Conservation (phyloP, 2,888 invertebrate species). For the Drosophila mercatorum region DNA sequence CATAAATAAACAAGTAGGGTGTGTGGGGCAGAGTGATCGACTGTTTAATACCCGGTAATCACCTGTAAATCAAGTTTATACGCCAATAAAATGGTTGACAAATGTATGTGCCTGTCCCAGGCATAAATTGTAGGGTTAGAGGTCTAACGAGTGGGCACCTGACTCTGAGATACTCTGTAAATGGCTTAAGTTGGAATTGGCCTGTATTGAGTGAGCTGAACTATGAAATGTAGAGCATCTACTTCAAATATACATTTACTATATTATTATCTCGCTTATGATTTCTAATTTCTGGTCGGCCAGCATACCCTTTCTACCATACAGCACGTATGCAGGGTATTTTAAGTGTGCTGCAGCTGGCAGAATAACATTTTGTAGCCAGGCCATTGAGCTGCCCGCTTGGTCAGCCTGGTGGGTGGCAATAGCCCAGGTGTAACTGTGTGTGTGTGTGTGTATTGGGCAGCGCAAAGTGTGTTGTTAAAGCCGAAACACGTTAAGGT, state of each 20-base stretch:
- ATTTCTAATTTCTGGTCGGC: too few species aligned
- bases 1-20: conserved; percentile 33
- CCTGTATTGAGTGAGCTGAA: too few species aligned
- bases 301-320: not conserved
- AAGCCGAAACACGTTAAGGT: conserved; percentile 8
- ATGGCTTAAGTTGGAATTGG: too few species aligned
- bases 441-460: not conserved
- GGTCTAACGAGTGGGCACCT: not conserved
- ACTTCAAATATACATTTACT: too few species aligned
- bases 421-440: not conserved
- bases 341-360: conserved; percentile 8
- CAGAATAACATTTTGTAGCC: conserved; percentile 41
- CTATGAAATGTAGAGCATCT: too few species aligned
- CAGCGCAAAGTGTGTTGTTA: not conserved
- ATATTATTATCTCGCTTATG: too few species aligned
- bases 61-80: not conserved
- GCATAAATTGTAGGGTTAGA: not conserved
- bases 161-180: not conserved
- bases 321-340: conserved; percentile 20
- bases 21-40: not conserved
- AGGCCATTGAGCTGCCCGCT: conserved; percentile 22
- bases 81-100: not conserved
- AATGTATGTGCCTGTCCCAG: not conserved
- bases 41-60: conserved; percentile 11
- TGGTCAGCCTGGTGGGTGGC: conserved; percentile 21